A percentile compares a stretch with the other conserved stretches of the same genome.
phyloP scores from a whole-genome alignment of 2,113 vertebrate genomes.

The Nannospalax galili region DNA sequence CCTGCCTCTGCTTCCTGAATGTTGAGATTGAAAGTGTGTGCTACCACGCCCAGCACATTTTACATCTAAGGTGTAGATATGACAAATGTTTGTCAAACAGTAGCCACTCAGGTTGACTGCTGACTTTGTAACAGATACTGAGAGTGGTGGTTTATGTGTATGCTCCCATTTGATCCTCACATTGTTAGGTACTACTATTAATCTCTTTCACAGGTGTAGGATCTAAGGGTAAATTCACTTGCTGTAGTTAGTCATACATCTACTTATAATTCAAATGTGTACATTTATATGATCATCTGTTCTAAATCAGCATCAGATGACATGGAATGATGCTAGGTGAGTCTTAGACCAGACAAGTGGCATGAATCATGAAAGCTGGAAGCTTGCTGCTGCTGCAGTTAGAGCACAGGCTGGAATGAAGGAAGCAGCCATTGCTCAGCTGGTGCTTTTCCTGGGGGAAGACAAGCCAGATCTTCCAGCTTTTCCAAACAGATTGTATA shows the following conservation, averaged over 20 bases:
- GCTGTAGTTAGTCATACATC: neutral
- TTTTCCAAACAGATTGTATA: slow-evolving; percentile 26
- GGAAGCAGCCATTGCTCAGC: neutral
- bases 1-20: too few species aligned
- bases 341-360: neutral
- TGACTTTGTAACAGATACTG: neutral
- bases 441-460: neutral
- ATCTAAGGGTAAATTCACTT: neutral
- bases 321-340: slow-evolving; percentile 4
- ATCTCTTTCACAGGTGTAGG: neutral
- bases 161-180: neutral
- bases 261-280: neutral
- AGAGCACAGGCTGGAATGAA: neutral
- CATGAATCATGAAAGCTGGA: neutral
- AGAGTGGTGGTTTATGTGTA: neutral
- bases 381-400: neutral
- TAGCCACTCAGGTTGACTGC: neutral
- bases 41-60: too few species aligned
- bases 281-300: neutral
- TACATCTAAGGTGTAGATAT: neutral
- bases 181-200: neutral
- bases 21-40: too few species aligned
- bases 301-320: neutral
- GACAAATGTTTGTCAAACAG: neutral
- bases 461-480: slow-evolving; percentile 42